Percentiles rank a stretch among this genome's conserved stretches.
phyloP scores from a whole-genome alignment of 2,797 vertebrate genomes.

The Peromyscus melanophrys region DNA sequence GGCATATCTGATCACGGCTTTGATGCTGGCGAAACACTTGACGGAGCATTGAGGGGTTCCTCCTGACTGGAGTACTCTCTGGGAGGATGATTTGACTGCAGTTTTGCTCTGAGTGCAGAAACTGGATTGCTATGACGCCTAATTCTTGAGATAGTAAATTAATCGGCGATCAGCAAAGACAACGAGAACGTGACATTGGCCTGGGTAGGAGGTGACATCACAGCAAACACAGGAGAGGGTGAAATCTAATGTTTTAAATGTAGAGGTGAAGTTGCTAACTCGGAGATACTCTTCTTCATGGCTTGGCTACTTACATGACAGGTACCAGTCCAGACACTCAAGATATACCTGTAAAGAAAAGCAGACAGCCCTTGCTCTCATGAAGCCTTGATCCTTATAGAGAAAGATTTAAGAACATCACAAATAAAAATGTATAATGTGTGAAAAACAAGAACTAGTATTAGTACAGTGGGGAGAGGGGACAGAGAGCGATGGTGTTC shows the following conservation, averaged over 20 bases:
- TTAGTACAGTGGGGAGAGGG: not conserved
- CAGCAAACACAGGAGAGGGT: not conserved
- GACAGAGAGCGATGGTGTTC: not conserved
- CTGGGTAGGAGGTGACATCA: not conserved
- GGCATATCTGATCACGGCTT: not conserved
- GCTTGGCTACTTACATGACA: not conserved
- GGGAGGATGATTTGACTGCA: not conserved
- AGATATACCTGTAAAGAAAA: not conserved
- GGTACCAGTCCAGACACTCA: not conserved
- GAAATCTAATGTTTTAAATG: not conserved
- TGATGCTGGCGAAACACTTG: not conserved
- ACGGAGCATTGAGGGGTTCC: not conserved
- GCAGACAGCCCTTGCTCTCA: not conserved
- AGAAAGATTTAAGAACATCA: not conserved
- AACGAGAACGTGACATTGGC: not conserved
- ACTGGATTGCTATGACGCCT: not conserved
- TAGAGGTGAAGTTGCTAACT: not conserved
- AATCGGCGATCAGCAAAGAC: not conserved
- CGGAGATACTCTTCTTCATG: not conserved
- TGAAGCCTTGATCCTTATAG: not conserved
- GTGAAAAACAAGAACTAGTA: not conserved
- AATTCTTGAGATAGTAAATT: slow-evolving; percentile 8
- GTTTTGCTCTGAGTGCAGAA: not conserved
- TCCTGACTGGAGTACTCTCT: not conserved
- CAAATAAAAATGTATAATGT: not conserved